These are phyloP conservation scores for Himalopsyche kuldschensis DNA, from an alignment of 2,888 invertebrate genomes.

Conservation along the genomic window DNA sequence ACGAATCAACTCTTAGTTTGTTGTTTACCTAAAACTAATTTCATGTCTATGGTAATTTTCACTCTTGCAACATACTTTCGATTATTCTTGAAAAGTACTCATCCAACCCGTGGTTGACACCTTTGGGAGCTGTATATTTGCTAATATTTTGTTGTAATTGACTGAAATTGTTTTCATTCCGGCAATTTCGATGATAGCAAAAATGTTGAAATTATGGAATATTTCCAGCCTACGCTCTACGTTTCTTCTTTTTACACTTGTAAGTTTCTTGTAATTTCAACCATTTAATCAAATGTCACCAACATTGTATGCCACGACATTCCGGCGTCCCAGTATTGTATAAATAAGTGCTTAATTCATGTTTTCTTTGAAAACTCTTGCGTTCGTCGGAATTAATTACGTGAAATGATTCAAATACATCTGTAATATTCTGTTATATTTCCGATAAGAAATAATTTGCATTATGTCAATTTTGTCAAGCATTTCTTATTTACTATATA, in stretches of 20 bases:
- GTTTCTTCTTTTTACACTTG: slow-evolving; percentile 18
- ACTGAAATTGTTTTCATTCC: not conserved
- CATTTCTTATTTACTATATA: not conserved
- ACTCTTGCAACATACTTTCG: slow-evolving; percentile 4
- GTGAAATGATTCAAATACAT: too few species aligned
- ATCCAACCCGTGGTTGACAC: slow-evolving; percentile 17
- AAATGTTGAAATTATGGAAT: slow-evolving; percentile 20
- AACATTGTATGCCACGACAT: slow-evolving; percentile 27
- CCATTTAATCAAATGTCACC: slow-evolving; percentile 12
- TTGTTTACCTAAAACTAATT: not conserved
- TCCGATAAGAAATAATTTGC: too few species aligned
- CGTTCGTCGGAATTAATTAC: not conserved
- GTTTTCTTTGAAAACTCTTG: not conserved
- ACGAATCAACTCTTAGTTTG: too few species aligned
- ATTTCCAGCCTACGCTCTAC: slow-evolving; percentile 19
- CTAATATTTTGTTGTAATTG: slow-evolving; percentile 1
- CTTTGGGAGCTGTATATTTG: not conserved
- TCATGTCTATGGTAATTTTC: not conserved
- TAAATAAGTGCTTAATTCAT: not conserved
- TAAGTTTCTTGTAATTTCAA: not conserved
- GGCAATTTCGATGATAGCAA: not conserved
- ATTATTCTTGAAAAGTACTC: not conserved
- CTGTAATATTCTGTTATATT: too few species aligned
- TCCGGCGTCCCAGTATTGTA: slow-evolving; percentile 21
- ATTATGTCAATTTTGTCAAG: not conserved